phyloP scores from a whole-genome alignment of 2,888 invertebrate genomes.

The Macrosoma leucophasiata region DNA sequence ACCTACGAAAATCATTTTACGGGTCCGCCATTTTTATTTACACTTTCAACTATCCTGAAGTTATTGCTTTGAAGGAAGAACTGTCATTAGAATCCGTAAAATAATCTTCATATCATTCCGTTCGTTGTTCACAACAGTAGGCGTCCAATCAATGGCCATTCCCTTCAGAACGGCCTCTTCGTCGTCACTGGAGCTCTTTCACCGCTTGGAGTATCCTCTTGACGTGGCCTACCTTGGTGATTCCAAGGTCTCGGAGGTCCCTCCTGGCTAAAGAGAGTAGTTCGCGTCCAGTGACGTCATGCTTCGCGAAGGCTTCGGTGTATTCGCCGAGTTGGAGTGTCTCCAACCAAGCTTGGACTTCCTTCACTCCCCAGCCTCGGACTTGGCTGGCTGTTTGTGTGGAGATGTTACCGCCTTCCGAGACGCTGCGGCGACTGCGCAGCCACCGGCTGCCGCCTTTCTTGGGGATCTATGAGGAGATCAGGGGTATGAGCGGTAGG shows the following conservation, averaged over 20 bases:
- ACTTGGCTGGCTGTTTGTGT: slow-evolving; percentile 47
- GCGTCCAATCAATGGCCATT: slow-evolving; percentile 59
- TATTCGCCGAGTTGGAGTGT: slow-evolving; percentile 93
- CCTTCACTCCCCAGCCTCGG: slow-evolving; percentile 86
- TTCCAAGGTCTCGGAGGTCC: slow-evolving; percentile 92
- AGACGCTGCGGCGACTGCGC: slow-evolving; percentile 56
- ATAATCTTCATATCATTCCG: too few relatives aligned
- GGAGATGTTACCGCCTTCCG: slow-evolving; percentile 43
- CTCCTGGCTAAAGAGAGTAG: slow-evolving; percentile 89
- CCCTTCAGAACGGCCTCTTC: slow-evolving; percentile 68
- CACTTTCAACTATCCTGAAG: too few relatives aligned
- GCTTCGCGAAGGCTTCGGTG: slow-evolving; percentile 90
- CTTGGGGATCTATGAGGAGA: slow-evolving; percentile 54
- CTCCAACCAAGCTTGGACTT: slow-evolving; percentile 94
- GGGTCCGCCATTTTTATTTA: too few relatives aligned
- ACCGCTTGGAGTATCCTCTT: slow-evolving; percentile 96
- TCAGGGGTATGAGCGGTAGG: slow-evolving; percentile 23
- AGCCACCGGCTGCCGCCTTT: slow-evolving; percentile 56
- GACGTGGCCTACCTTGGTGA: slow-evolving; percentile 96
- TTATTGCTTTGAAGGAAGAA: too few relatives aligned
- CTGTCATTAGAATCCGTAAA: too few relatives aligned
- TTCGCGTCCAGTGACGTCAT: slow-evolving; percentile 95
- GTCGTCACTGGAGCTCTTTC: slow-evolving; percentile 80
- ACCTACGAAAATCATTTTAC: too few relatives aligned
- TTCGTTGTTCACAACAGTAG: too few relatives aligned